Conservation (phyloP, 2,113 vertebrate species). For the Helogale parvula region DNA sequence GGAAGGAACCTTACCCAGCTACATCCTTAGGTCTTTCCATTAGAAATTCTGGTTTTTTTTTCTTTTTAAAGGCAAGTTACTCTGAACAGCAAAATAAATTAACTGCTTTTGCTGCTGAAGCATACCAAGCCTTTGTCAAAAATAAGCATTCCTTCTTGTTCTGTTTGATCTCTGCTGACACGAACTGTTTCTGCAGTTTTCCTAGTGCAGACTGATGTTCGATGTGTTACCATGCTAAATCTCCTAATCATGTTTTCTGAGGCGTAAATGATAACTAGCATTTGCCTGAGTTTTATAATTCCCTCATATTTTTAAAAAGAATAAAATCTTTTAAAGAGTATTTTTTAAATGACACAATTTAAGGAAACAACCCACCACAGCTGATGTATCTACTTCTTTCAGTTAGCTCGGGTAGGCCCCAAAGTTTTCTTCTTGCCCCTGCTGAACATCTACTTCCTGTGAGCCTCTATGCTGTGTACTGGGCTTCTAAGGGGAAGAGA, state of each 20-base stretch:
- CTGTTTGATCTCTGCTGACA: not conserved
- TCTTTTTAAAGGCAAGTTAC: not conserved
- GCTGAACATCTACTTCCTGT: not conserved
- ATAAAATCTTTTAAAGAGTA: constrained; percentile 40
- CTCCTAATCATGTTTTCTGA: constrained; percentile 41
- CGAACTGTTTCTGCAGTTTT: constrained; percentile 36
- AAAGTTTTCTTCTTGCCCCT: not conserved
- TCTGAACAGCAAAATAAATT: not conserved
- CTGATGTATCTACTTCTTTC: not conserved
- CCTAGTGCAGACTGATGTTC: not conserved
- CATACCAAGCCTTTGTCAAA: not conserved
- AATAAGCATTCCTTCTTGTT: not conserved
- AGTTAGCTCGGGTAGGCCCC: not conserved
- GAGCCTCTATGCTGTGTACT: not conserved
- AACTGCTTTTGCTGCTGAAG: not conserved
- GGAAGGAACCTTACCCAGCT: not conserved
- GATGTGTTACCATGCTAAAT: not conserved
- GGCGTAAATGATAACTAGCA: constrained; percentile 53
- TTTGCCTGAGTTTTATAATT: constrained; percentile 35
- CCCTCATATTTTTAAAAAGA: constrained; percentile 44
- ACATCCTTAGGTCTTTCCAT: not conserved
- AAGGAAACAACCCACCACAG: not conserved
- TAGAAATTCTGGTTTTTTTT: not conserved
- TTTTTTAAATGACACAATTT: constrained; percentile 3
- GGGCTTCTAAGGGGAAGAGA: not conserved